Conservation (phyloP, 2,113 vertebrate species). For the Dissostichus mawsoni region DNA sequence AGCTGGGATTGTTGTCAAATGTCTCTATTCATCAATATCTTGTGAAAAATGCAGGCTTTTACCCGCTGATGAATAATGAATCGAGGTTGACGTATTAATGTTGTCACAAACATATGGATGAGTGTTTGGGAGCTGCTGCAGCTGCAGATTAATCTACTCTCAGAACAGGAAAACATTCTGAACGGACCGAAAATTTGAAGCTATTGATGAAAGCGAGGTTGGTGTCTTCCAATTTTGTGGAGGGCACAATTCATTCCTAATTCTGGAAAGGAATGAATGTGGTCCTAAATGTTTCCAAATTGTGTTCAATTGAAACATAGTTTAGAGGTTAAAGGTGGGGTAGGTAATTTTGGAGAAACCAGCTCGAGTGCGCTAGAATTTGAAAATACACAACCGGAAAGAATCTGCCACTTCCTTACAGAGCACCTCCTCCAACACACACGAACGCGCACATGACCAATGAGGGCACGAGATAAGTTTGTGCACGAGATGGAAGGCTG, state of each 20-base stretch:
- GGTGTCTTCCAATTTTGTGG: conserved; percentile 1
- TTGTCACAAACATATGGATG: conserved; percentile 17
- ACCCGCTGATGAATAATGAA: conserved; percentile 28
- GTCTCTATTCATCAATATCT: conserved; percentile 51
- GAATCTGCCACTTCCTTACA: too few species aligned
- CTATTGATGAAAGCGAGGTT: background rate
- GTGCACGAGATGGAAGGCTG: too few species aligned
- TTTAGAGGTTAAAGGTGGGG: background rate
- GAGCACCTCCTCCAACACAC: too few species aligned
- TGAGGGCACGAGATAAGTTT: too few species aligned
- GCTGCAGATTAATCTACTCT: conserved; percentile 5
- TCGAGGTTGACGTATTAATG: conserved; percentile 10
- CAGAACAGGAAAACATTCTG: background rate
- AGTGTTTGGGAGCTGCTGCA: conserved; percentile 29
- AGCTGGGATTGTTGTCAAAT: conserved; percentile 53
- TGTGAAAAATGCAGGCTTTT: conserved; percentile 23
- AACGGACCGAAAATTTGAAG: background rate
- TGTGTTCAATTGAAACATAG: background rate
- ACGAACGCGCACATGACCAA: too few species aligned
- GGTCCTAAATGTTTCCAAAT: background rate
- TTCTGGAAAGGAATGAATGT: background rate
- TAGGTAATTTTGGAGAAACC: too few species aligned
- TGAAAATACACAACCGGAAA: too few species aligned
- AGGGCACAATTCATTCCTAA: background rate
- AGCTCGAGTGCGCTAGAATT: too few species aligned